Conservation (phyloP, 2,888 invertebrate genomes). For the Cenopis cana region DNA sequence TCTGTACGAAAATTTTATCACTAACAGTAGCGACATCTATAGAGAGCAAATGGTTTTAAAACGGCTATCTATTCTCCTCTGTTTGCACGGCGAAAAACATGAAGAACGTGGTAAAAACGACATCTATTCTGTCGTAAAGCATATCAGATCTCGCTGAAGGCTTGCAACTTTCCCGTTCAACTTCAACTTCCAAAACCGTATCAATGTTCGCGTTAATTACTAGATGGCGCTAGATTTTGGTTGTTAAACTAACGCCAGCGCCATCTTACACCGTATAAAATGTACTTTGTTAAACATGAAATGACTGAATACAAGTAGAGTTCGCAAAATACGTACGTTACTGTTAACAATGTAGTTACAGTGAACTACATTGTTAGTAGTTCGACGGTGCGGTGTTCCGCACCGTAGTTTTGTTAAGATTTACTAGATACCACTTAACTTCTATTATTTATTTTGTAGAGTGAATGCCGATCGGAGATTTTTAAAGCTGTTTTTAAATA, state of each 20-base stretch:
- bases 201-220: neutral
- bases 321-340: neutral
- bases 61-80: no score
- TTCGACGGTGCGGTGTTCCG: no score
- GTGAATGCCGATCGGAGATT: no score
- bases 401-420: neutral
- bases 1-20: no score
- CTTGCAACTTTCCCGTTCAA: neutral
- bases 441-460: neutral
- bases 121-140: conserved; percentile 13
- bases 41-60: no score
- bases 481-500: no score
- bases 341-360: no score
- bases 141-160: neutral
- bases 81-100: neutral
- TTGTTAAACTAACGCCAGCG: neutral
- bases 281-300: neutral
- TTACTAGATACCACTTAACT: conserved; percentile 13
- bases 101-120: no score
- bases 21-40: neutral
- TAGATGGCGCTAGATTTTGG: conserved; percentile 19
- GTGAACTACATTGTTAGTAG: no score
- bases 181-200: neutral
- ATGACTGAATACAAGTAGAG: neutral
- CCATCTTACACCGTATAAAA: conserved; percentile 7